Evolutionary conservation across 2,888 invertebrate species (phyloP), one percentile per base, ranked within the genome.

Genomic region (Tubulanus polymorphus): DNA sequence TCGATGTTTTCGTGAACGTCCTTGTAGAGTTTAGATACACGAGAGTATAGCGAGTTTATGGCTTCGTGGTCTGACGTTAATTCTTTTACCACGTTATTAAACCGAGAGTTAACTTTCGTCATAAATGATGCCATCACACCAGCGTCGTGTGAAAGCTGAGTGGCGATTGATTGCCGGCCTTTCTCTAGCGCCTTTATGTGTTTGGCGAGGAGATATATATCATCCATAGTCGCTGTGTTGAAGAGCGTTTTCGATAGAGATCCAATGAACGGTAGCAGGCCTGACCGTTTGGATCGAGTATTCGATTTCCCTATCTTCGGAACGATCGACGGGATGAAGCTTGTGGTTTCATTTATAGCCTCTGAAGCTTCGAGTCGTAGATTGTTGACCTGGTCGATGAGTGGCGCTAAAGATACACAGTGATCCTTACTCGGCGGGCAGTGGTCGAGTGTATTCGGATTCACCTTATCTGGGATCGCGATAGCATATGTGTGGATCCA

Each of bases 171-270:
- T 30, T 28, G 20, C 12, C 35, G 10, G 29, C 35, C 32, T 15
- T n/a, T 10, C 23, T n/a, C n/a, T 32, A 50, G 20, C 18, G 32
- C 32, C 6, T n/a, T 12, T 32, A 51, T 51, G 27, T 51, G 51
- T 20, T 51, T 10, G 18, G 51, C 51, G 3, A 51, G 37, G n/a
- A 51, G 15, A n/a, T 51, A 27, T n/a, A 51, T 27, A 46, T 51
- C 51, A 20, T 51, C 23, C 23, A 37, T 37, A 15, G 41, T 51
- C 3, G 51, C 51, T 10, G 51, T 51, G 6, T 41, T 41, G 27
- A 51, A 51, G 12, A 51, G 23, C 10, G 51, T 41, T 25, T 41
- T 37, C 20, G 51, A 37, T 15, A 51, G 27, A 26, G 5, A 20
- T 6, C 41, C 51, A 20, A 51, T 37, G 37, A 41, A 51, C 10